A percentile compares a stretch with the other conserved stretches of the same genome.
Conservation (phyloP, 2,113 vertebrate species). For the Sakesphorus luctuosus region DNA sequence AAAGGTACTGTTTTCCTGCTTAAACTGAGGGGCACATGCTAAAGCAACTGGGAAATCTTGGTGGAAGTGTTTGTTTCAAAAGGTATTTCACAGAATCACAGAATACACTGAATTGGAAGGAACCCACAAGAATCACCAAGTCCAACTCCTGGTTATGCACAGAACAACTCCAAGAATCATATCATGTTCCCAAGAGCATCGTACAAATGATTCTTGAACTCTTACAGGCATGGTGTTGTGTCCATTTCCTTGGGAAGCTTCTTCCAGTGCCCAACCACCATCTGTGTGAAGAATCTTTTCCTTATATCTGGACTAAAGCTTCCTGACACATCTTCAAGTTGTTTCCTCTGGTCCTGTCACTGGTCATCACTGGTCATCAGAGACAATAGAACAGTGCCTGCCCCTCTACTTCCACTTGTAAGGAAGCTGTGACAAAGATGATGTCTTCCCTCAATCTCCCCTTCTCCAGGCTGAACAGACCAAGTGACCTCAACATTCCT, state of each 20-base stretch:
- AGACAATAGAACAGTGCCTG: not conserved
- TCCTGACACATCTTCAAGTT: not conserved
- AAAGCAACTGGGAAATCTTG: not conserved
- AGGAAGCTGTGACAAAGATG: not conserved
- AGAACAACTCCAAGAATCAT: not conserved
- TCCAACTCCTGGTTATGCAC: not conserved
- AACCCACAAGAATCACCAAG: accelerated
- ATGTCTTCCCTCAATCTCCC: not conserved
- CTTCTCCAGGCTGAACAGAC: not conserved
- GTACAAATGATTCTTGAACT: not conserved
- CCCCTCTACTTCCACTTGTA: not conserved
- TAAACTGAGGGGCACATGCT: not conserved
- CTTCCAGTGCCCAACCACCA: not conserved
- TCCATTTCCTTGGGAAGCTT: not conserved
- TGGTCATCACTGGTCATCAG: not conserved
- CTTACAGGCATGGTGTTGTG: not conserved
- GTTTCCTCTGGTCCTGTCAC: not conserved
- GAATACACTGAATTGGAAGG: not conserved
- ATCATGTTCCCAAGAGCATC: not conserved
- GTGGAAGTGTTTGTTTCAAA: not conserved
- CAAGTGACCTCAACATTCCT: not conserved
- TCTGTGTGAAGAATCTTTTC: not conserved
- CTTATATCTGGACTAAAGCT: not conserved
- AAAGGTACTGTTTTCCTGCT: not conserved
- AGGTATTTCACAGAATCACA: not conserved